Base-by-base conservation (phyloP, 1,140 invertebrate species). In the Drepana arcuata region DNA sequence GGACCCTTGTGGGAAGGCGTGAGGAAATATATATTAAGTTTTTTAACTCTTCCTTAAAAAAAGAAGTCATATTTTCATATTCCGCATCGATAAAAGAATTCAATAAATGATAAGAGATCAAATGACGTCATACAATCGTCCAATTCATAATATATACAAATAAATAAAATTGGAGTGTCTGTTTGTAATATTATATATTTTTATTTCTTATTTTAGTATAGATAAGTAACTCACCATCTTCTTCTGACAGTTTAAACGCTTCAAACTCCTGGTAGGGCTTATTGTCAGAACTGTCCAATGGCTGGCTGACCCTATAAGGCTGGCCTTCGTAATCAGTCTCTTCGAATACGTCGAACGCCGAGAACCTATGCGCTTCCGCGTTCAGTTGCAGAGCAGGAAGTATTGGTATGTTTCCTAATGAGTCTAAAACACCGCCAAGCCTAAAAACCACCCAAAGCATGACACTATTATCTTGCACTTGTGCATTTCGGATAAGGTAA, bases 371-470 rank as follows among this genome's bases (percentile, higher is more conserved):
- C 21, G 86, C 86, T 40, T 89, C 86, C 0, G 88, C 88, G 26
- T 88, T 84, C 9, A 86, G 70, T 44, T 93, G 84, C 13, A 95
- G 74, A n/a, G 88, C 88, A 1, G 92, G 89, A 26, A 96, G 74
- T 46, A 96, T 88, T 9, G 94, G 95, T 43, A 97, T 95, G 66
- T 91, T 91, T 14, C 88, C 81, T 29, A 97, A 77, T 15, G 90
- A 88, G 29, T 87, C 84, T 41, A 97, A 81, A 63, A 95, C 93
- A 31, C 88, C 80, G 41, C 86, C 86, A 63, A 97, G 92, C 54
- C 93, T 94, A 60, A 11, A 84, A 78, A 65, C n/a, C n/a, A n/a
- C n/a, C n/a, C n/a, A n/a, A n/a, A n/a, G n/a, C n/a, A n/a, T n/a
- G n/a, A n/a, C n/a, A n/a, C n/a, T n/a, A n/a, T n/a, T n/a, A n/a